A percentile compares a stretch with the other conserved stretches of the same genome.
Conservation (phyloP, 2,113 vertebrate species). For the pig (Sus scrofa) region T2T-Sscrofa CM000812.6:154222501-154223000, state of each 20-base stretch:
- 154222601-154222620: background rate
- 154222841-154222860: background rate
- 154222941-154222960: background rate
- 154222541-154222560: background rate
- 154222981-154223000: rapidly evolving
- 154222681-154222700: background rate
- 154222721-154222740: background rate
- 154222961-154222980: background rate
- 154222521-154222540: background rate
- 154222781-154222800: background rate
- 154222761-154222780: background rate
- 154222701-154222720: too few species aligned
- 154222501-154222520: background rate
- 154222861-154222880: background rate
- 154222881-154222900: constrained; percentile 4
- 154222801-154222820: background rate
- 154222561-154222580: background rate
- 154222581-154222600: background rate
- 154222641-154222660: background rate
- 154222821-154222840: background rate
- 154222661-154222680: background rate
- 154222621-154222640: background rate
- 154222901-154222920: background rate
- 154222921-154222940: background rate
- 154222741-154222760: background rate